Evolutionary conservation across 2,888 invertebrate genomes (phyloP).

Genomic region (Dorcus parallelipipedus): DNA sequence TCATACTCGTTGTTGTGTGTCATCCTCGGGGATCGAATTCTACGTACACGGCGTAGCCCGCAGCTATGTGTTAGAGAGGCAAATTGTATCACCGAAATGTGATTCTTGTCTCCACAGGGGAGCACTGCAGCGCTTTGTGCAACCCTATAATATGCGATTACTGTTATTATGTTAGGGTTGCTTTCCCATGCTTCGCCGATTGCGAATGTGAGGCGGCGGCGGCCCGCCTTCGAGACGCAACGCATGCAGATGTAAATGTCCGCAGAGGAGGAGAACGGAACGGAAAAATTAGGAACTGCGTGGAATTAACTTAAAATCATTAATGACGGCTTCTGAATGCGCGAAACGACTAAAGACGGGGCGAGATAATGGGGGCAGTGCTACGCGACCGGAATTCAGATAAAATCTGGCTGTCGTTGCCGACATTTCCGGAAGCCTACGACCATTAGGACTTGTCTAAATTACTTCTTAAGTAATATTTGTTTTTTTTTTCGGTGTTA

Average conservation of each 20-base stretch:
- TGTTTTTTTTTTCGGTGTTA: conserved; percentile 22
- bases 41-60: conserved; percentile 8
- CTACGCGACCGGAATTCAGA: conserved; percentile 20
- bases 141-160: conserved; percentile 46
- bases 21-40: too few relatives aligned
- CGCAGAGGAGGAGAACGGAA: too few relatives aligned
- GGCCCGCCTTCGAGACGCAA: too few relatives aligned
- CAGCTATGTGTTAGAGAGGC: conserved; percentile 30
- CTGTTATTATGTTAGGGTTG: conserved; percentile 45
- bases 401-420: conserved; percentile 19
- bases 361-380: too few relatives aligned
- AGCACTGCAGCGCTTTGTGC: conserved; percentile 36
- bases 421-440: conserved; percentile 23
- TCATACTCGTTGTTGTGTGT: too few relatives aligned
- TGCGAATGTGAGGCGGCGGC: conserved; percentile 21
- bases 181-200: conserved; percentile 36
- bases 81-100: conserved; percentile 39
- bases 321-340: too few relatives aligned
- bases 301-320: too few relatives aligned
- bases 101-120: conserved; percentile 38
- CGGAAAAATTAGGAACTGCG: too few relatives aligned
- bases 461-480: conserved; percentile 27
- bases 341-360: too few relatives aligned
- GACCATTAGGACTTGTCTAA: conserved; percentile 23
- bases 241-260: too few relatives aligned